phyloP scores from a whole-genome alignment of 2,888 invertebrate genomes.

The Nomada hirtipes region DNA sequence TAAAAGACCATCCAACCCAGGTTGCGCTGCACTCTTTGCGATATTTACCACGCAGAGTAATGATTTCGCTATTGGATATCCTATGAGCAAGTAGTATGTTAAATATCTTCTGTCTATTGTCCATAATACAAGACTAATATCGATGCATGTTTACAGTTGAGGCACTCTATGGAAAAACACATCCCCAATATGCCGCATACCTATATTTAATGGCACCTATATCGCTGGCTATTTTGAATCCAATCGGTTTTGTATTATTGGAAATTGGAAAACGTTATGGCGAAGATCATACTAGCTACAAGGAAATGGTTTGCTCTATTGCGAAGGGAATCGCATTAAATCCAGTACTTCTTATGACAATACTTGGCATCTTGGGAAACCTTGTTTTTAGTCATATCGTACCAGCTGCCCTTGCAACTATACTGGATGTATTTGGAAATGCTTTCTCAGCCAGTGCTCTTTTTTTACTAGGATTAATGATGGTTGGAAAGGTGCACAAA shows the following conservation, averaged over 20 bases:
- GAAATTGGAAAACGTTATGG: constrained; percentile 89
- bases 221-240: constrained; percentile 96
- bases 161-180: constrained; percentile 93
- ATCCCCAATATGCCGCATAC: constrained; percentile 96
- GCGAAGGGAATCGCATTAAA: constrained; percentile 92
- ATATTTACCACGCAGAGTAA: constrained; percentile 99
- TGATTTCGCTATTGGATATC: constrained; percentile 98
- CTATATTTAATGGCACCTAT: constrained; percentile 97
- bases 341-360: constrained; percentile 96
- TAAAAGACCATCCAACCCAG: constrained; percentile 92
- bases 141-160: constrained; percentile 87
- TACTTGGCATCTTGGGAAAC: constrained; percentile 95
- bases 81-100: constrained; percentile 90
- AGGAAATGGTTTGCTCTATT: constrained; percentile 75
- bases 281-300: constrained; percentile 73
- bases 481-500: constrained; percentile 95
- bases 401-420: constrained; percentile 90
- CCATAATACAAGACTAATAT: constrained; percentile 55
- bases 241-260: constrained; percentile 95
- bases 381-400: constrained; percentile 91
- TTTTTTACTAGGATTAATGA: constrained; percentile 94
- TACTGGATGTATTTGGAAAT: constrained; percentile 92
- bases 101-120: neutral
- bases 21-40: constrained; percentile 95
- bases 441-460: constrained; percentile 97